Evolutionary conservation across 2,797 vertebrate species (phyloP).

Genomic region (Gephyroberyx darwinii): DNA sequence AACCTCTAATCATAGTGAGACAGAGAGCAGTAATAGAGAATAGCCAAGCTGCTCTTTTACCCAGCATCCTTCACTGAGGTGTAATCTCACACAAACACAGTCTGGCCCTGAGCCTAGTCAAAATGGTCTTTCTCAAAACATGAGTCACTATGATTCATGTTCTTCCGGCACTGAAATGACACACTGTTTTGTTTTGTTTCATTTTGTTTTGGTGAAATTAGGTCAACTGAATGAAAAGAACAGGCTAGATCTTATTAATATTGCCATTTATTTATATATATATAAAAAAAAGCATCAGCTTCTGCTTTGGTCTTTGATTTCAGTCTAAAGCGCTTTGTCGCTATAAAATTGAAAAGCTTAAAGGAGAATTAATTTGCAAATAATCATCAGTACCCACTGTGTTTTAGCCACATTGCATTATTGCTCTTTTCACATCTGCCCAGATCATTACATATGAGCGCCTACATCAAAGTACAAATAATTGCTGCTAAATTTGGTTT

Average conservation of each 20-base stretch:
- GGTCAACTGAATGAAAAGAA: slow-evolving; percentile 30
- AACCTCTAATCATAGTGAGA: slow-evolving; percentile 70
- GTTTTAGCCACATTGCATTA: slow-evolving; percentile 21
- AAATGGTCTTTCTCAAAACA: slow-evolving; percentile 42
- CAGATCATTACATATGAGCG: slow-evolving; percentile 13
- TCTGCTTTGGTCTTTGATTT: neutral
- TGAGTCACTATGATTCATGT: slow-evolving; percentile 56
- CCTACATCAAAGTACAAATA: neutral
- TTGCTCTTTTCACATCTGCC: slow-evolving; percentile 28
- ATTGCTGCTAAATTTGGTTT: neutral
- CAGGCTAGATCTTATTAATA: slow-evolving; percentile 19
- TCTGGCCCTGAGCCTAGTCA: slow-evolving; percentile 33
- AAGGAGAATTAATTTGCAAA: slow-evolving; percentile 21
- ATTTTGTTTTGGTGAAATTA: slow-evolving; percentile 47
- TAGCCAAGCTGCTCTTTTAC: slow-evolving; percentile 56
- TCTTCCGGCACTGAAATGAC: slow-evolving; percentile 27
- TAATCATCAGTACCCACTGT: slow-evolving; percentile 15
- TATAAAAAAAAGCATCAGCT: neutral
- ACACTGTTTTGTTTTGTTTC: slow-evolving; percentile 36
- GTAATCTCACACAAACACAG: slow-evolving; percentile 65
- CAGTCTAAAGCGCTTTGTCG: slow-evolving; percentile 7
- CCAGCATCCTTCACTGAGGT: slow-evolving; percentile 60
- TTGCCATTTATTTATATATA: slow-evolving; percentile 8
- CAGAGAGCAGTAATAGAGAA: slow-evolving; percentile 59
- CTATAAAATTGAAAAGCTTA: slow-evolving; percentile 16